Conservation (phyloP, 2,888 invertebrate species). For the Drosophila algonquin region DNA sequence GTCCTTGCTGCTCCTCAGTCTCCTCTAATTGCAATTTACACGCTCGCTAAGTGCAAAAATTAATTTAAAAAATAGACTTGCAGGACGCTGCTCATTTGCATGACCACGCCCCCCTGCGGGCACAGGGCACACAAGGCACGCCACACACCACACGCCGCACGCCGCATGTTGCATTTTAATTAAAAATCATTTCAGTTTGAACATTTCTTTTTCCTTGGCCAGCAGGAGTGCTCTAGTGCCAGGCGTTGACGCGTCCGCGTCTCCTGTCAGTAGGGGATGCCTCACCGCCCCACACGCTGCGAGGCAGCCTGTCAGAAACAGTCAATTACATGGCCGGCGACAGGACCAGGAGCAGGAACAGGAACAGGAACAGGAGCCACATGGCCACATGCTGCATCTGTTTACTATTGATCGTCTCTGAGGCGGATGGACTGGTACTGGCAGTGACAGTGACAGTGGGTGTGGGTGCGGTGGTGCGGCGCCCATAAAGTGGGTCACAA, state of each 20-base stretch:
- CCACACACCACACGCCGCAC: conserved; percentile 4
- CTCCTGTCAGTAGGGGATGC: conserved; percentile 30
- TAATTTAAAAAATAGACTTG: conserved; percentile 59
- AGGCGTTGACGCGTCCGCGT: conserved; percentile 13
- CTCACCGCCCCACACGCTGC: conserved; percentile 21
- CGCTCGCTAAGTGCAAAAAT: conserved; percentile 71
- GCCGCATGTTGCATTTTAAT: conserved; percentile 56
- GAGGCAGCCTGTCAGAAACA: conserved; percentile 34
- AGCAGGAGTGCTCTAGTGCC: neutral
- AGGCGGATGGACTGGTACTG: conserved; percentile 4
- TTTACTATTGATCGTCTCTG: conserved; percentile 30
- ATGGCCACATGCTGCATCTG: conserved; percentile 28
- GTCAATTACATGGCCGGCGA: conserved; percentile 48
- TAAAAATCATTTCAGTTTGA: conserved; percentile 46
- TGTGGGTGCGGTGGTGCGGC: neutral
- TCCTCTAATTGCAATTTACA: conserved; percentile 67
- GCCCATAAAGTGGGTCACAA: conserved; percentile 7
- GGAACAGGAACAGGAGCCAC: neutral
- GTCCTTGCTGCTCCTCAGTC: conserved; percentile 32
- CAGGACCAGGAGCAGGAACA: neutral
- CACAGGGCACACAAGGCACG: conserved; percentile 8
- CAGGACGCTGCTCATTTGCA: conserved; percentile 42
- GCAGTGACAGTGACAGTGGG: neutral
- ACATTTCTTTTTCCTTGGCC: neutral
- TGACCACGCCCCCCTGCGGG: conserved; percentile 33